These are phyloP conservation scores for Myopa tessellatipennis DNA, from an alignment of 2,888 invertebrate genomes.

Conservation along the genomic window DNA sequence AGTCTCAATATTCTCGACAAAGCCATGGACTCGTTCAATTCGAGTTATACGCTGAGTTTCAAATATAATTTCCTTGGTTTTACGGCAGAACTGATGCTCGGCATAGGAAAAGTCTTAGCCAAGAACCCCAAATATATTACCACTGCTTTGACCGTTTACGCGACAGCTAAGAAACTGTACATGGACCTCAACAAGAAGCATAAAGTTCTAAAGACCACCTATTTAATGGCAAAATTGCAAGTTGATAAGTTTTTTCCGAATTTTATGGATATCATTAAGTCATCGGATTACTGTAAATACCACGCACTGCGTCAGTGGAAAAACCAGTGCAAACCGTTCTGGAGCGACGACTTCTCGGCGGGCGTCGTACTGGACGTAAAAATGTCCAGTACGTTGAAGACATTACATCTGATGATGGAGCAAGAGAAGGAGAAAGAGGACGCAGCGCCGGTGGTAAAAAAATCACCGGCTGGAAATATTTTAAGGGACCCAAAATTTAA, in stretches of 20 bases:
- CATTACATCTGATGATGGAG: too few relatives aligned
- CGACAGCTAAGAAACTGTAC: conserved; percentile 56
- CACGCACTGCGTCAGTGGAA: conserved; percentile 58
- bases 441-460: too few relatives aligned
- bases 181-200: conserved; percentile 52
- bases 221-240: conserved; percentile 58
- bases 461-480: too few relatives aligned
- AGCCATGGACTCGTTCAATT: background rate
- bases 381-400: too few relatives aligned
- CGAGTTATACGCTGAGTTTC: conserved; percentile 51
- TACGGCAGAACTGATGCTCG: conserved; percentile 54
- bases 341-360: conserved; percentile 40
- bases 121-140: conserved; percentile 40
- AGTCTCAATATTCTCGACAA: conserved; percentile 45
- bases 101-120: conserved; percentile 55
- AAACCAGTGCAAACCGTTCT: conserved; percentile 57
- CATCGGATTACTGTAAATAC: conserved; percentile 54
- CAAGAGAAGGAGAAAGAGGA: too few relatives aligned
- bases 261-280: conserved; percentile 59
- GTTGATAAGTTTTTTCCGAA: conserved; percentile 58
- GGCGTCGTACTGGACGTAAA: too few relatives aligned
- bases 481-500: too few relatives aligned
- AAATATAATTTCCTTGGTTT: conserved; percentile 45
- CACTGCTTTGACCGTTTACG: conserved; percentile 22
- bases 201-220: conserved; percentile 54